Conservation (phyloP, 1,140 invertebrate species). For the Calephelis nemesis region DNA sequence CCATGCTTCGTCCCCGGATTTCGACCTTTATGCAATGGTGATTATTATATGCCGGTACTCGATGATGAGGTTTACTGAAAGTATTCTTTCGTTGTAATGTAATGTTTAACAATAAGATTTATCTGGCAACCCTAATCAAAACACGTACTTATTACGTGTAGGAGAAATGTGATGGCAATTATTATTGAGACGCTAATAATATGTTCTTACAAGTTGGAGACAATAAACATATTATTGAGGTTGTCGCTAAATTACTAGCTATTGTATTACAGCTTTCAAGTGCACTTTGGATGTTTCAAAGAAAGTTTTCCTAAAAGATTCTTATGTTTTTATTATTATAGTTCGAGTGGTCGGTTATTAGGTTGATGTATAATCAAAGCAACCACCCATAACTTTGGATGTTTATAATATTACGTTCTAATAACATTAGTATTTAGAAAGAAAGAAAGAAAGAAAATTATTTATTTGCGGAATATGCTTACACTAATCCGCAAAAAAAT, state of each 20-base stretch:
- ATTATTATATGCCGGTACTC: no score
- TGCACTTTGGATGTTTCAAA: conserved; percentile 13
- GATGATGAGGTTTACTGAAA: no score
- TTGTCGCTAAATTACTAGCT: conserved; percentile 18
- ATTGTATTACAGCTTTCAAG: conserved; percentile 22
- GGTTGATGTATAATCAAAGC: not conserved
- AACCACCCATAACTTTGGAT: no score
- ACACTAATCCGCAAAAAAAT: no score
- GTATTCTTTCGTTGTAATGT: no score
- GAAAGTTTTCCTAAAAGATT: conserved; percentile 10
- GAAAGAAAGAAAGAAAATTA: no score
- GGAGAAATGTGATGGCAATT: conserved; percentile 35
- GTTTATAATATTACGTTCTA: not conserved
- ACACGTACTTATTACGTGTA: conserved; percentile 23
- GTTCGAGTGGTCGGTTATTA: not conserved
- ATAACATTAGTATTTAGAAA: not conserved
- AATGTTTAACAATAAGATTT: no score
- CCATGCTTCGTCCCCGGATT: no score
- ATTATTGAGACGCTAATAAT: conserved; percentile 43
- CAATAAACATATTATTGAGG: conserved; percentile 24
- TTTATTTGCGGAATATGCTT: no score
- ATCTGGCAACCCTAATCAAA: conserved; percentile 11
- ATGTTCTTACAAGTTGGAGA: conserved; percentile 27
- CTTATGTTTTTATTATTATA: not conserved
- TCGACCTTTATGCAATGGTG: no score